These are phyloP conservation scores for Electrophaes corylata DNA, from an alignment of 2,888 invertebrate species.

Conservation along the genomic window DNA sequence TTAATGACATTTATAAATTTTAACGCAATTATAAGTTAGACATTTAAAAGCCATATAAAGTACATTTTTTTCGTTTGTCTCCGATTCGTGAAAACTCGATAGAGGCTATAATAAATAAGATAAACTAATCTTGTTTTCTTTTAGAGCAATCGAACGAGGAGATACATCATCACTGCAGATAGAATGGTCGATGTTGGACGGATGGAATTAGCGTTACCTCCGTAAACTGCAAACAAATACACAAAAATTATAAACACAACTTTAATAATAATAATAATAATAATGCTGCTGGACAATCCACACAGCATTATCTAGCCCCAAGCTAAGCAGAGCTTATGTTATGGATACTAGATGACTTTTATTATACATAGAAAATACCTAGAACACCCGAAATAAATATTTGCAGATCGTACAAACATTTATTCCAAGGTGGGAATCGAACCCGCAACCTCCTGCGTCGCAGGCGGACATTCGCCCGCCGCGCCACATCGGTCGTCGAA, in stretches of 20 bases:
- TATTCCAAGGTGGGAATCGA: no score
- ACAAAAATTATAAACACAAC: background rate
- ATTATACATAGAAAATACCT: no score
- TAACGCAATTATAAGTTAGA: constrained; percentile 20
- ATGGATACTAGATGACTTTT: no score
- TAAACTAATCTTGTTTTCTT: constrained; percentile 48
- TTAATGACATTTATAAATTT: constrained; percentile 12
- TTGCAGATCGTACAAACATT: no score
- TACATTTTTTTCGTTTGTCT: constrained; percentile 29
- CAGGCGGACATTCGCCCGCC: no score
- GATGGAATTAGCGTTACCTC: constrained; percentile 52
- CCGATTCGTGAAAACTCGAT: constrained; percentile 50
- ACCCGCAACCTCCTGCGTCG: no score
- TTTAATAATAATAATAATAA: background rate
- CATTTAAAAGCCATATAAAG: constrained; percentile 27
- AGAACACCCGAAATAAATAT: no score
- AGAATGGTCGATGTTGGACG: constrained; percentile 51
- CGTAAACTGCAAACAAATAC: constrained; percentile 60
- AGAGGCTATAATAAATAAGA: constrained; percentile 70
- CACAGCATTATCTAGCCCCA: no score
- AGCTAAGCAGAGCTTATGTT: no score
- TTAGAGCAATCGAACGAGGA: constrained; percentile 75
- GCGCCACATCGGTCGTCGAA: no score
- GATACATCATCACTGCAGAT: constrained; percentile 65
- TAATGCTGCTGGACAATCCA: no score